These are phyloP conservation scores for Heliconius erato DNA, from an alignment of 2,888 invertebrate species.

Conservation along the genomic window DNA sequence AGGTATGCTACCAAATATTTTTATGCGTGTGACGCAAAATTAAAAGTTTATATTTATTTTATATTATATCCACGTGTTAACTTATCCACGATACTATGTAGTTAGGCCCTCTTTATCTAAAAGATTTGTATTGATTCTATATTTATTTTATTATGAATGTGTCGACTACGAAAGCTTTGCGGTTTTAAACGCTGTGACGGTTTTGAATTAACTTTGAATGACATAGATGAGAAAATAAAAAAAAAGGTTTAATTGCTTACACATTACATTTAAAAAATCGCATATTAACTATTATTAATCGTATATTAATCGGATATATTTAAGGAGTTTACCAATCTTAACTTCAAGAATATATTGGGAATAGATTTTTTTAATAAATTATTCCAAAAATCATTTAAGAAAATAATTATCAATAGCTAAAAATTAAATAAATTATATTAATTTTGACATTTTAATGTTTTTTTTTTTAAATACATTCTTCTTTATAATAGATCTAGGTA, in stretches of 20 bases:
- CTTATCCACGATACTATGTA: constrained; percentile 29
- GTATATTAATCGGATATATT: too few species aligned
- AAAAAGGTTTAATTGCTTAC: too few species aligned
- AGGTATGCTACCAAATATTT: neutral
- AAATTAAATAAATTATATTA: neutral
- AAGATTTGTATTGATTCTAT: constrained; percentile 28
- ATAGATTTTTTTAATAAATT: too few species aligned
- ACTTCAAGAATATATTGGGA: too few species aligned
- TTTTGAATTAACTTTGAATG: neutral
- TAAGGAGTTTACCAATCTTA: too few species aligned
- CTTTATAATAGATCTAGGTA: neutral
- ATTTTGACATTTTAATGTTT: neutral
- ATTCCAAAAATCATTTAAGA: too few species aligned
- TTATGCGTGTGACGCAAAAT: constrained; percentile 6
- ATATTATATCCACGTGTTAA: constrained; percentile 25
- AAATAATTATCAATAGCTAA: neutral
- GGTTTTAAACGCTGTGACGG: neutral
- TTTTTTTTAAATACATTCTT: neutral
- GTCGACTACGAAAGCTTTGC: neutral
- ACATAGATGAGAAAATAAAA: too few species aligned
- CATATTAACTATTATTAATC: too few species aligned
- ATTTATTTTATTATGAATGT: constrained; percentile 4
- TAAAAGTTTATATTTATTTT: neutral
- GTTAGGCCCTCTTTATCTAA: constrained; percentile 21
- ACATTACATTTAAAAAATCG: too few species aligned